Conservation (phyloP, 2,888 invertebrate genomes). For the Acleris cristana region DNA sequence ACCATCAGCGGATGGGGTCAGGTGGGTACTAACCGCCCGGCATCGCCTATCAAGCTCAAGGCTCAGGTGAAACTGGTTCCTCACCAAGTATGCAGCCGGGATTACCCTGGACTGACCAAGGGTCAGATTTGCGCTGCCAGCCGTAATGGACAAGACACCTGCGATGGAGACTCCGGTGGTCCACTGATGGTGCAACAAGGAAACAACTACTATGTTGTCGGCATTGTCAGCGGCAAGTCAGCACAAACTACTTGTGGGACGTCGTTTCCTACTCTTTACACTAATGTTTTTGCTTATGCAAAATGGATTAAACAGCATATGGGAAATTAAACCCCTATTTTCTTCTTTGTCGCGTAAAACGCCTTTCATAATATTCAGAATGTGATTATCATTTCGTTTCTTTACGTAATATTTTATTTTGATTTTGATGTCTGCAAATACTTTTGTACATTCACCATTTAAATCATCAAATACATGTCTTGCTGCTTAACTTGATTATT, state of each 20-base stretch:
- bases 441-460: too few relatives aligned
- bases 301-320: slow-evolving; percentile 15
- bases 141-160: slow-evolving; percentile 14
- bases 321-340: background rate
- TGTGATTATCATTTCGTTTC: too few relatives aligned
- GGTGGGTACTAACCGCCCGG: background rate
- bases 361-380: too few relatives aligned
- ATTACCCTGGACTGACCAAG: background rate
- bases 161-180: slow-evolving; percentile 25
- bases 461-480: too few relatives aligned
- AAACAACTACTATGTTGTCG: slow-evolving; percentile 13
- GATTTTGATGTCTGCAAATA: too few relatives aligned
- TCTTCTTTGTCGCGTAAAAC: too few relatives aligned
- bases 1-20: slow-evolving; percentile 21
- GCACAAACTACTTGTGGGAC: background rate
- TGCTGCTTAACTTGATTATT: too few relatives aligned
- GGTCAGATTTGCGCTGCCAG: slow-evolving; percentile 16
- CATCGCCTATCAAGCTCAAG: slow-evolving; percentile 18
- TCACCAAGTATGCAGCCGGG: background rate
- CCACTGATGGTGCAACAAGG: slow-evolving; percentile 16
- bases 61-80: slow-evolving; percentile 16
- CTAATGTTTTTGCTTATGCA: slow-evolving; percentile 17
- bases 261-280: slow-evolving; percentile 11
- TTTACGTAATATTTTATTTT: too few relatives aligned
- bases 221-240: slow-evolving; percentile 16